phyloP scores from a whole-genome alignment of 2,113 vertebrate species.

The Rhipidura dahli region DNA sequence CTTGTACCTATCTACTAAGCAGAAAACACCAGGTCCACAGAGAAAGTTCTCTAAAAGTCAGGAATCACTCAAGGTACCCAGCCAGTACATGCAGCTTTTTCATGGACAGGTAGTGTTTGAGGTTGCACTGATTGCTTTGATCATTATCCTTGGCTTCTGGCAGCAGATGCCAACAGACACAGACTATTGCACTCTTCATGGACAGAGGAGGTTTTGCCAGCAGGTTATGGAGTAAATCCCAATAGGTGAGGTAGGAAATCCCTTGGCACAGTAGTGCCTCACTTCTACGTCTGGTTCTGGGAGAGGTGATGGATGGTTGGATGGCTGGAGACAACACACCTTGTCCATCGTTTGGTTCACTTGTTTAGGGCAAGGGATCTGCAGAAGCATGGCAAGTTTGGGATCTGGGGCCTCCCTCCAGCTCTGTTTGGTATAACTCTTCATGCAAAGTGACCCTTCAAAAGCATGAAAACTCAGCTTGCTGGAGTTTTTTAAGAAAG shows the following conservation, averaged over 20 bases:
- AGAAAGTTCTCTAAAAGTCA: background rate
- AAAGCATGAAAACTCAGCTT: background rate
- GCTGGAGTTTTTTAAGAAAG: background rate
- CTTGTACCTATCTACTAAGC: background rate
- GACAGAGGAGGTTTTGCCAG: background rate
- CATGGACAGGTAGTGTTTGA: background rate
- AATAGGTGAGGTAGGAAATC: background rate
- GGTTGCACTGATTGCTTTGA: background rate
- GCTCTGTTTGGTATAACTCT: background rate
- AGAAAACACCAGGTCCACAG: rapidly evolving
- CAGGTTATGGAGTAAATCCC: background rate
- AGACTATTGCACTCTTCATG: rapidly evolving
- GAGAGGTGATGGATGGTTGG: background rate
- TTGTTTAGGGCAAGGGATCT: background rate
- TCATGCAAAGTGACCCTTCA: background rate
- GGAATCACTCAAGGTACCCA: background rate
- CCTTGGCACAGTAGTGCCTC: rapidly evolving
- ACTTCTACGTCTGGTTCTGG: background rate
- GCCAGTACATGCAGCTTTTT: background rate
- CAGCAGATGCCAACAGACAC: background rate
- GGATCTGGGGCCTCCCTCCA: background rate
- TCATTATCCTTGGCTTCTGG: background rate
- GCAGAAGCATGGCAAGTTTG: background rate
- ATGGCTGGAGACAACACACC: background rate
- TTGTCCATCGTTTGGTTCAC: background rate